Evolutionary conservation across 2,113 vertebrate genomes (phyloP), one percentile per base, ranked within the genome.

Genomic region (Bothrops jararaca): DNA sequence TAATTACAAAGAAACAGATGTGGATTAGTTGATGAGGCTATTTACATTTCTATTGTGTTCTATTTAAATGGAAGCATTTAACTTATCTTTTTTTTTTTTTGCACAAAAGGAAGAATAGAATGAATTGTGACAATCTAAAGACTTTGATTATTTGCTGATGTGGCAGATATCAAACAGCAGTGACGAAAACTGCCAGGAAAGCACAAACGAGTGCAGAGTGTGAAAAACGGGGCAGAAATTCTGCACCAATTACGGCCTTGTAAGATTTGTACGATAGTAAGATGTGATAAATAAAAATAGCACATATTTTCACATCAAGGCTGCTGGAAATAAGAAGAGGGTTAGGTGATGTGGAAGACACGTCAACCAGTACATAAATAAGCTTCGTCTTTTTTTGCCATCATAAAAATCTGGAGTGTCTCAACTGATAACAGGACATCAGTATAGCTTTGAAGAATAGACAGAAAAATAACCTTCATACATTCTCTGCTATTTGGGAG

Each of bases 1-100:
- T 94, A 97, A 97, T 98, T 97, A 96, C 85, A 96, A 56, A 26
- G 92, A 93, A 94, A 95, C 97, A 98, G 97, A 97, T 97, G 97
- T 96, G 96, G 95, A 95, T 96, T 95, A 94, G 95, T 91, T 88
- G 92, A 94, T 93, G 0, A 64, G 96, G 97, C 85, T 97, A 95
- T 97, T 97, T 97, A 95, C 93, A 97, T 95, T 97, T 96, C 94
- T 92, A 97, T 96, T 96, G 94, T 97, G 91, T 94, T 97, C 95
- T 95, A 92, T 94, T 95, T 92, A 97, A 97, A 97, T 92, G 94
- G 91, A 96, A 64, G 57, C 87, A 93, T 96, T 96, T 96, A 95
- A 95, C 93, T 96, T 94, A 95, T 52, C 53, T 18, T 18, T 95
- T 52, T 22, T 48, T 22, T 48, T 52, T 42, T 52, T 87, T 50